Base-by-base conservation (phyloP, 2,797 vertebrate genomes). In the Spheniscus humboldti region DNA sequence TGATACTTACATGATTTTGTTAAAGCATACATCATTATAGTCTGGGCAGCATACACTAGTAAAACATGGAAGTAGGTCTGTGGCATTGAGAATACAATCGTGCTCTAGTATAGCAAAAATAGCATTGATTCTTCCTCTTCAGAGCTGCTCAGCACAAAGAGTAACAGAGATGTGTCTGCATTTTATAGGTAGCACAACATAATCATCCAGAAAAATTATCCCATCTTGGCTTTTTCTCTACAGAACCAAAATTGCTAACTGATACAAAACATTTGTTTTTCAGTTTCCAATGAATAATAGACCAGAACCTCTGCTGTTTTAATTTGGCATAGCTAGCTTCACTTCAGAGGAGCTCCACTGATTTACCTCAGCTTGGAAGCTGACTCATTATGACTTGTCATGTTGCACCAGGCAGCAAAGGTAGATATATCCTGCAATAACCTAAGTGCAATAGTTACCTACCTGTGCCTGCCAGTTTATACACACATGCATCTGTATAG, bases 321-420 rank as follows among this genome's bases (percentile, higher is more conserved):
- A 63, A 85, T 92, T 63, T 94, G 79, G 45, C 67, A 60, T 76
- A 43, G 64, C 60, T 84, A 14, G 31, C 35, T 88, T 87, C 45
- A 75, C 71, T 93, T 96, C 76, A 88, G 2, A 94, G 59, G 73
- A 90, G 39, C 39, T 91, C 90, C 81, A 59, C 35, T 92, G 84
- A 69, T 93, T 83, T 91, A 77, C 50, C 59, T 91, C 87, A 81
- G 68, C 76, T 86, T 92, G 73, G 72, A 88, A 95, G 82, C 78
- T 88, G 91, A 94, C 62, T 96, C 87, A 96, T 76, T 90, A 37
- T 75, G 85, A 76, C 59, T 90, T 88, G 87, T 82, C 59, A 6
- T 45, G 30, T 68, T 77, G 67, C 81, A 90, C 91, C 80, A 95
- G 77, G 39, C 82, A 88, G 77, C 77, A 92, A 39, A 81, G 78